Conservation (phyloP, 2,113 vertebrate species). For the Aleadryas rufinucha region DNA sequence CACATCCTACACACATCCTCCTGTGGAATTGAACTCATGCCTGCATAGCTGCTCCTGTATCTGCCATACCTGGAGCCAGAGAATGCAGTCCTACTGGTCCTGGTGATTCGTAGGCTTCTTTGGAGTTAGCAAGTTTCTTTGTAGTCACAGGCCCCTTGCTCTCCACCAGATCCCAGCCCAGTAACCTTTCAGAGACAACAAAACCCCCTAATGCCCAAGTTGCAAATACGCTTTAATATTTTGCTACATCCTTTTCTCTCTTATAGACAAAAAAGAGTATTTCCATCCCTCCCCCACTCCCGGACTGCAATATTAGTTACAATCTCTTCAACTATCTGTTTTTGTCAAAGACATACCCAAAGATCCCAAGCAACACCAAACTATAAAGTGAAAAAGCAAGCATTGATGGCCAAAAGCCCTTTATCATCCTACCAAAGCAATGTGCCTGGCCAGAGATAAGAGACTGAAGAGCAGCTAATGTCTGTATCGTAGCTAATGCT, state of each 20-base stretch:
- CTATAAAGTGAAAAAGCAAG: neutral
- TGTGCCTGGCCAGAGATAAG: neutral
- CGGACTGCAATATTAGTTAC: neutral
- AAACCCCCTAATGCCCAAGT: neutral
- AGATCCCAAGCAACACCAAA: neutral
- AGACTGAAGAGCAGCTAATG: neutral
- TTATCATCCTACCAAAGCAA: neutral
- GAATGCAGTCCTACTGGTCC: neutral
- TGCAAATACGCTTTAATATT: neutral
- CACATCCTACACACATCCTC: neutral
- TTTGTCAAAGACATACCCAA: neutral
- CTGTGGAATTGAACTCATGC: neutral
- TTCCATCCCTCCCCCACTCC: neutral
- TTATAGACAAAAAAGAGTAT: accelerated
- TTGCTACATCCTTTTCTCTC: neutral
- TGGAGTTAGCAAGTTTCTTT: neutral
- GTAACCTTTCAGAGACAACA: neutral
- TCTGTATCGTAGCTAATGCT: neutral
- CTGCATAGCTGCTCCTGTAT: neutral
- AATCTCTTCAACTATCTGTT: neutral
- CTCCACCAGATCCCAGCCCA: neutral
- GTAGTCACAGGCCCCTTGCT: neutral
- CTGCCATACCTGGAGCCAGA: neutral
- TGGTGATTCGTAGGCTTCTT: neutral
- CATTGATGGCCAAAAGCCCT: neutral